Conservation (phyloP, 1,140 invertebrate species). For the Neuroterus valhalla region DNA sequence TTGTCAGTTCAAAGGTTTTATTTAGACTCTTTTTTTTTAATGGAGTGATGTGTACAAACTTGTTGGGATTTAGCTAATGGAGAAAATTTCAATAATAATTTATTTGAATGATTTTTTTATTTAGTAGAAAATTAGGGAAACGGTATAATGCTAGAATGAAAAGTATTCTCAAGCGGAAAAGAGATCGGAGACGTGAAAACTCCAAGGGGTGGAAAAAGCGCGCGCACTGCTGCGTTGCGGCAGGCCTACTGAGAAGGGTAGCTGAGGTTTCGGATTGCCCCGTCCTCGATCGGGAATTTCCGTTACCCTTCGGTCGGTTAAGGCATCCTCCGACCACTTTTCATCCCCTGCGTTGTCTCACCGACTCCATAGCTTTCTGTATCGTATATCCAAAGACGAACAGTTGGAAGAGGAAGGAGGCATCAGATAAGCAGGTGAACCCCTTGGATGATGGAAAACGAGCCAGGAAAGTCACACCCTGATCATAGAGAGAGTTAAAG, state of each 20-base stretch:
- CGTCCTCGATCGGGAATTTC: conserved; percentile 54
- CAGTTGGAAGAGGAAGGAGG: conserved; percentile 29
- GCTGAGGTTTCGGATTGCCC: conserved; percentile 53
- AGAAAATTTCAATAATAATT: too few relatives aligned
- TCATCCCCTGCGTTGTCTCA: conserved; percentile 54
- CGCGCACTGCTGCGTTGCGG: conserved; percentile 68
- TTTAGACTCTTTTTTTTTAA: background rate
- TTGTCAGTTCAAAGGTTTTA: background rate
- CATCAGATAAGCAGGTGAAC: conserved; percentile 39
- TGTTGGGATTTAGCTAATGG: too few relatives aligned
- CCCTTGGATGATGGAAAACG: conserved; percentile 25
- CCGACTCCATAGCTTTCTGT: conserved; percentile 26
- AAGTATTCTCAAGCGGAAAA: conserved; percentile 18
- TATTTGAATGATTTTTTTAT: too few relatives aligned
- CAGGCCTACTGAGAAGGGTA: conserved; percentile 65
- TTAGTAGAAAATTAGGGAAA: too few relatives aligned
- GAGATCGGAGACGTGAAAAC: conserved; percentile 1
- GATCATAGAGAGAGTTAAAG: background rate
- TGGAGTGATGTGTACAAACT: too few relatives aligned
- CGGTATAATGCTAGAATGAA: too few relatives aligned
- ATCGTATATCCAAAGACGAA: conserved; percentile 5
- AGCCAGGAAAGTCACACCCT: conserved; percentile 10
- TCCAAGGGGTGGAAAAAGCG: conserved; percentile 39
- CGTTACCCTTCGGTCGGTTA: conserved; percentile 59
- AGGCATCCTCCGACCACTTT: conserved; percentile 62